Conservation (phyloP, 2,888 invertebrate genomes). For the Ptilodon capucinus region DNA sequence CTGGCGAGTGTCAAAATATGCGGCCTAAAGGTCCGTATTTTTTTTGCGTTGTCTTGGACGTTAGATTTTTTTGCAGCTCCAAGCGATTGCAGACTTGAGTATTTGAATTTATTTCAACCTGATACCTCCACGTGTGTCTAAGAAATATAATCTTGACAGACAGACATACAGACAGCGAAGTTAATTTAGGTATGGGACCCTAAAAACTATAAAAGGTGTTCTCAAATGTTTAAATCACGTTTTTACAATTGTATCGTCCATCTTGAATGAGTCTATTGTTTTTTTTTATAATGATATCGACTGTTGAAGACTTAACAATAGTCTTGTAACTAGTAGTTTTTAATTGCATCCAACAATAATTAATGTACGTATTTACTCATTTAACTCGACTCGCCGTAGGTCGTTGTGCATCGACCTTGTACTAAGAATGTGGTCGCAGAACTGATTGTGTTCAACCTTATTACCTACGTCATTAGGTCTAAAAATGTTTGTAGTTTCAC, state of each 20-base stretch:
- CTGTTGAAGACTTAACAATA: background rate
- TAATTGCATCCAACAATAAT: slow-evolving; percentile 43
- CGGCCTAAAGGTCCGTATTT: too few relatives aligned
- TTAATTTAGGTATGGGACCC: too few relatives aligned
- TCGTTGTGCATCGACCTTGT: slow-evolving; percentile 68
- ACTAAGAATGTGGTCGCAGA: slow-evolving; percentile 54
- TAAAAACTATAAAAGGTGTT: background rate
- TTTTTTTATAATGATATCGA: background rate
- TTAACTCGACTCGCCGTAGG: slow-evolving; percentile 41
- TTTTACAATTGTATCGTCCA: background rate
- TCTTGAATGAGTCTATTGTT: background rate
- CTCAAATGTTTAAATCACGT: background rate
- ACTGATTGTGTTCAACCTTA: slow-evolving; percentile 41
- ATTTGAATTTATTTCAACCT: too few relatives aligned
- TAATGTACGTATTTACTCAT: slow-evolving; percentile 36
- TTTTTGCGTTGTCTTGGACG: too few relatives aligned
- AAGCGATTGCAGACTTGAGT: too few relatives aligned
- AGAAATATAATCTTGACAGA: too few relatives aligned
- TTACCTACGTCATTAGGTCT: slow-evolving; percentile 39
- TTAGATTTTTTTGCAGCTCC: too few relatives aligned
- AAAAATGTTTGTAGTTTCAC: slow-evolving; percentile 24
- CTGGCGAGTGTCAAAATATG: too few relatives aligned
- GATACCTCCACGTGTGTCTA: too few relatives aligned
- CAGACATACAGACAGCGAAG: too few relatives aligned
- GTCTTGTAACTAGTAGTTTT: slow-evolving; percentile 25